Evolutionary conservation across 2,113 vertebrate genomes (phyloP).

Genomic region (Corapipo altera): DNA sequence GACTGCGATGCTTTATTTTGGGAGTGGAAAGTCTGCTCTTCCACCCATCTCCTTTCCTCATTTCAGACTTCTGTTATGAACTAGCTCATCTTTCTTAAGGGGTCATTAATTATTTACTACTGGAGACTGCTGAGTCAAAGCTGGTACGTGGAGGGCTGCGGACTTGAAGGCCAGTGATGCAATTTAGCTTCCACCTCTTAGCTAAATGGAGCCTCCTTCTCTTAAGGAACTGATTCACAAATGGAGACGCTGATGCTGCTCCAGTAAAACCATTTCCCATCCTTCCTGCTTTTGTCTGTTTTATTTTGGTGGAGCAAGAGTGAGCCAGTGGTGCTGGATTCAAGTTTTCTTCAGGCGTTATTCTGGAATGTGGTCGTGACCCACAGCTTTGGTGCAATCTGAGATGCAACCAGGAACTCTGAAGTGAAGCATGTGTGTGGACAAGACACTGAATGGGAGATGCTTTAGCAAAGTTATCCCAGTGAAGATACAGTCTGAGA

Average conservation of each 20-base stretch:
- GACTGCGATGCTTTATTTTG: not conserved
- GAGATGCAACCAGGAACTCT: not conserved
- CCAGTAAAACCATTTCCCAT: not conserved
- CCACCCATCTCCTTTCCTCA: not conserved
- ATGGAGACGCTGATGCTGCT: slow-evolving; percentile 9
- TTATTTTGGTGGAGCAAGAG: not conserved
- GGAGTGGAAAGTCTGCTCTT: slow-evolving; percentile 2
- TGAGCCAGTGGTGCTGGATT: not conserved
- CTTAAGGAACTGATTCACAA: slow-evolving; percentile 1
- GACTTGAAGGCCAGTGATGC: not conserved
- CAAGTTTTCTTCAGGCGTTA: not conserved
- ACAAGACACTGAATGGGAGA: not conserved
- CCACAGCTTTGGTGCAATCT: not conserved
- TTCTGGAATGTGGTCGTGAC: fast-evolving
- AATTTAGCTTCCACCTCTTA: slow-evolving; percentile 22
- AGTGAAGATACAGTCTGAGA: not conserved
- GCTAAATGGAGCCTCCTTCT: slow-evolving; percentile 39
- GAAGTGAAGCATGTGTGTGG: fast-evolving
- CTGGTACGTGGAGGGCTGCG: not conserved
- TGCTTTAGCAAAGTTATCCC: not conserved
- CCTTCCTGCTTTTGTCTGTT: not conserved
- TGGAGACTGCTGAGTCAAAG: slow-evolving; percentile 26
- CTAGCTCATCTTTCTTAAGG: not conserved
- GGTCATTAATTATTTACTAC: slow-evolving; percentile 38
- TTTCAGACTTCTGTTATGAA: not conserved